These are phyloP conservation scores for Enteromius fasciolatus DNA, from an alignment of 2,797 vertebrate genomes.

Conservation along the genomic window DNA sequence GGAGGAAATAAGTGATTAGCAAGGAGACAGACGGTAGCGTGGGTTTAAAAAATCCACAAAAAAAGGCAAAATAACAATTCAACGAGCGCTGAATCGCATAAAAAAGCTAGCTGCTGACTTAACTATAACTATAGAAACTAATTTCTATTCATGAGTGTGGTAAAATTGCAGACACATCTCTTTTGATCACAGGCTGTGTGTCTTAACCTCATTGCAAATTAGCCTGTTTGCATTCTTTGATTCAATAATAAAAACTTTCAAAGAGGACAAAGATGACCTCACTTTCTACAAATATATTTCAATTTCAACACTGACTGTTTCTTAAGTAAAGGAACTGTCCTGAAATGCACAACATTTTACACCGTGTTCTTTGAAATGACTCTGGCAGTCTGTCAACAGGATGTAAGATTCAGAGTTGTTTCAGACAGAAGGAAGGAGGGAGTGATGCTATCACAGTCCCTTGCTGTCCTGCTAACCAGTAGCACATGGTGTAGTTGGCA, in stretches of 20 bases:
- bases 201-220: conserved; percentile 20
- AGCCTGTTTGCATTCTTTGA: conserved; percentile 12
- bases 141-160: not conserved
- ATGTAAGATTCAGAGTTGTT: conserved; percentile 23
- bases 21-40: conserved; percentile 43
- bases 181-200: conserved; percentile 11
- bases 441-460: conserved; percentile 34
- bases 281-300: conserved; percentile 3
- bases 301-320: conserved; percentile 4
- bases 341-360: conserved; percentile 36
- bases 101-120: conserved; percentile 4
- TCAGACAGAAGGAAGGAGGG: conserved; percentile 18
- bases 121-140: conserved; percentile 1
- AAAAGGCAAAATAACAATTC: conserved; percentile 2
- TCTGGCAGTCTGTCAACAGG: conserved; percentile 39
- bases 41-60: not conserved
- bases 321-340: conserved; percentile 2
- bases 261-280: conserved; percentile 17
- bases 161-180: not conserved
- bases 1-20: conserved; percentile 50
- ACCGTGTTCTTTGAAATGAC: conserved; percentile 39
- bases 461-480: conserved; percentile 42
- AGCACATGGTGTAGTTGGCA: conserved; percentile 46
- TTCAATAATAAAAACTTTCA: conserved; percentile 18
- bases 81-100: not conserved